Base-by-base conservation (phyloP, 2,888 invertebrate species). In the Sinelater perroti region DNA sequence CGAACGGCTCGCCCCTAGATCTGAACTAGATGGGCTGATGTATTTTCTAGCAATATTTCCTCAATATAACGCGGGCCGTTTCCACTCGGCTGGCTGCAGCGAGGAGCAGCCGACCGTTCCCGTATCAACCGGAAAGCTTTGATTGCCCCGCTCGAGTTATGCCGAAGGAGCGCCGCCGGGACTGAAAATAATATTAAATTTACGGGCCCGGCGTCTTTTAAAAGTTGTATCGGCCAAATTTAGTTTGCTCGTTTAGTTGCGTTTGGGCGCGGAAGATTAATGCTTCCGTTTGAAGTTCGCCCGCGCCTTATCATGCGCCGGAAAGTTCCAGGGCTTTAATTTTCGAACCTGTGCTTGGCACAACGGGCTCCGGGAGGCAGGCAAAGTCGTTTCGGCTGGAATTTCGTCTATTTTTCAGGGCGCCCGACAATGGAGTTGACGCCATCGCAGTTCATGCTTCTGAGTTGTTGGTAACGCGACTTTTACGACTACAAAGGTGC, bases 141-240 rank as follows among this genome's bases (percentile, higher is more conserved):
- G 61, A 61, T 61, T 61, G 58, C 61, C 61, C 47, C 51, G 50
- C 52, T 57, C 47, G 26, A 57, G 57, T 57, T 57, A 57, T 33
- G 56, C 62, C 45, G 60, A 65, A 65, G 62, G 59, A 61, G 61
- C 63, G 46, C 61, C 61, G 42, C 57, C 47, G 52, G 57, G 45
- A 62, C 65, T 63, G 59, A 60, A 65, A 67, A 67, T 64, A 66
- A 64, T 67, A 67, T 67, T 64, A 66, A 67, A 66, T 67, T 66
- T 66, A 65, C 67, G 60, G 63, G 63, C 60, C 61, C 61, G 53
- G 50, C 66, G 62, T 65, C 66, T 60, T 44, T 63, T 61, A 56
- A 63, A 67, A 62, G 60, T 60, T 67, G 18, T 30, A 60, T 58
- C 55, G 53, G 40, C 40, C 30, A 50, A 59, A 62, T 59, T 62